Base-by-base conservation (phyloP, 2,113 vertebrate genomes). In the Origma solitaria region DNA sequence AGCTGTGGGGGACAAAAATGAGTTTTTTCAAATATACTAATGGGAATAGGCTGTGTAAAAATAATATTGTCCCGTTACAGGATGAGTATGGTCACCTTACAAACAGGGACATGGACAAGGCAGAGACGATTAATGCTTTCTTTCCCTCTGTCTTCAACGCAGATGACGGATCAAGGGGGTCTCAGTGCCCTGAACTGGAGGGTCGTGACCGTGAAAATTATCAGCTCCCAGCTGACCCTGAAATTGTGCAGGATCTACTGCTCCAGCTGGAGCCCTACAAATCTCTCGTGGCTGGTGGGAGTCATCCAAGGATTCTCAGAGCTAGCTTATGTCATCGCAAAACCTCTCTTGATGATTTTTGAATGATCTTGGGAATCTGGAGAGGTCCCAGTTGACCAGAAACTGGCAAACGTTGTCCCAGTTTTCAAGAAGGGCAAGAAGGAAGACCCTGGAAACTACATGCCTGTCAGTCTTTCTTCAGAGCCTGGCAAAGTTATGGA, bases 401-500 rank as follows among this genome's bases (percentile, higher is more conserved):
- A 66, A 20, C 24, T 66, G 24, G 35, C 13, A 40, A 49, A 65
- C 3, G 15, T 56, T 38, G 19, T 40, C 50, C 24, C 30, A 30
- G 0, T 76, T 42, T 66, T 76, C 35, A 56, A 30, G 24, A 40
- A 65, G 11, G 6, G 20, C 31, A 35, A 35, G 44, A 58, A 58
- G 31, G 25, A 58, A 76, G 31, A 35, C 7, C 10, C 4, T 7
- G 57, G 24, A 65, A 66, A 25, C 9, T 31, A 57, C 40, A 85
- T 25, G 4, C 2, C 25, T 42, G 7, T n/a, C 31, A 57, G 30
- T 75, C 42, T 76, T 0, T 0, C 13, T 57, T 42, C 51, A 31
- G 25, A 35, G 35, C 25, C 31, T 50, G 61, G 25, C 3, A 31
- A 35, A 66, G 25, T 50, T 57, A 42, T 17, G 9, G 20, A 50